A percentile compares a stretch with the other conserved stretches of the same genome.
These are phyloP conservation scores for Mythimna ferrago DNA, from an alignment of 2,888 invertebrate species.

Conservation along the genomic window DNA sequence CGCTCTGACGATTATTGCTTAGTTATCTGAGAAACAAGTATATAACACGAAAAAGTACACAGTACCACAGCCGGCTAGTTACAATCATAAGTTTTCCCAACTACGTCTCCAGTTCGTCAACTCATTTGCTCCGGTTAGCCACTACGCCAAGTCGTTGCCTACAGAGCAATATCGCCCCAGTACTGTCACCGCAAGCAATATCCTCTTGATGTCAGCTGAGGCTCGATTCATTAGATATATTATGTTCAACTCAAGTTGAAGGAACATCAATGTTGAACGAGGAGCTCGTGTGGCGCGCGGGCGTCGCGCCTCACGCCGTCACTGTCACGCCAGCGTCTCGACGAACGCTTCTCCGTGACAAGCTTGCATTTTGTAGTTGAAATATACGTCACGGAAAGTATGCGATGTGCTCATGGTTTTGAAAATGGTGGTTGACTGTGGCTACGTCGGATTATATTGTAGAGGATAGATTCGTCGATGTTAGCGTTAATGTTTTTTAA, in stretches of 20 bases:
- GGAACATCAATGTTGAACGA: not conserved
- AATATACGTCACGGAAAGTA: constrained; percentile 10
- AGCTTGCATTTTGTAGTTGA: constrained; percentile 23
- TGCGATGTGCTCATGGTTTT: constrained; percentile 10
- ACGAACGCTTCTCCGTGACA: constrained; percentile 17
- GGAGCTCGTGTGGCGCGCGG: not conserved
- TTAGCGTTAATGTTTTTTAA: too few relatives aligned
- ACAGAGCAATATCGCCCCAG: constrained; percentile 17
- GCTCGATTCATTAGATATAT: constrained; percentile 19
- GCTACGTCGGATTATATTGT: not conserved
- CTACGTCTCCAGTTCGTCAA: constrained; percentile 8
- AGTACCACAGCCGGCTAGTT: not conserved
- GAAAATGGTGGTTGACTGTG: not conserved
- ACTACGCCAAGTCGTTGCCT: constrained; percentile 1
- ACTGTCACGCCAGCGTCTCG: constrained; percentile 16
- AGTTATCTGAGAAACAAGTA: not conserved
- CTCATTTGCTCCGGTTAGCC: constrained; percentile 15
- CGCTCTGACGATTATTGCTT: not conserved
- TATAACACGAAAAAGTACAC: not conserved
- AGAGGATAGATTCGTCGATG: not conserved
- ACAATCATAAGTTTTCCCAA: constrained; percentile 5
- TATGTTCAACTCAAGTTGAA: constrained; percentile 12
- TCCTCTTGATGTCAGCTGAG: constrained; percentile 24
- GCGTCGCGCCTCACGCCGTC: constrained; percentile 1
- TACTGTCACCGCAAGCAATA: constrained; percentile 24